phyloP scores from a whole-genome alignment of 1,140 invertebrate genomes.

The Pectinophora gossypiella region DNA sequence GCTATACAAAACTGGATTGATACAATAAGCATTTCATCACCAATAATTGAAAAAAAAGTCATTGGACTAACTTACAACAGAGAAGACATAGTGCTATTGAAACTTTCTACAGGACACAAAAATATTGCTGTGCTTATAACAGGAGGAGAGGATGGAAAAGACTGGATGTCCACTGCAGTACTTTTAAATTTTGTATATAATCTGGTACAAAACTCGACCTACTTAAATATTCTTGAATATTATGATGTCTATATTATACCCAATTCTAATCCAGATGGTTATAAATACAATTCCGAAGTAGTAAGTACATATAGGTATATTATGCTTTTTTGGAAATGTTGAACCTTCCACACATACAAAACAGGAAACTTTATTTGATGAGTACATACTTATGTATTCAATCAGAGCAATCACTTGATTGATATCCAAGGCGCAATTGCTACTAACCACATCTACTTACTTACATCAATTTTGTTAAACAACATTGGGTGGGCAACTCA shows the following conservation, averaged over 20 bases:
- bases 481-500: too few species aligned
- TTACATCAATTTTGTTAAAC: too few species aligned
- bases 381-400: too few species aligned
- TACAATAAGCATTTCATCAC: too few species aligned
- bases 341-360: too few species aligned
- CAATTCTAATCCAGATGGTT: slow-evolving; percentile 59
- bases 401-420: too few species aligned
- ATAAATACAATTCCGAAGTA: slow-evolving; percentile 34
- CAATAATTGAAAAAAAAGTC: background rate
- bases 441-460: too few species aligned
- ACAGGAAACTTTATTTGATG: too few species aligned
- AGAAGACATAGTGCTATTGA: slow-evolving; percentile 47
- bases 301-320: slow-evolving; percentile 16
- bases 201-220: background rate
- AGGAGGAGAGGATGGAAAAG: slow-evolving; percentile 52
- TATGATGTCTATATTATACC: slow-evolving; percentile 55
- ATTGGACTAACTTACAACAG: slow-evolving; percentile 43
- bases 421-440: too few species aligned
- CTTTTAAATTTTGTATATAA: slow-evolving; percentile 36
- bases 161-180: slow-evolving; percentile 52
- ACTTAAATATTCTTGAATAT: slow-evolving; percentile 17
- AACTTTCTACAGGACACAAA: slow-evolving; percentile 30
- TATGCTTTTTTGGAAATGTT: too few species aligned
- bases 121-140: slow-evolving; percentile 46
- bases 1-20: slow-evolving; percentile 1